These are phyloP conservation scores for Diadema setosum DNA, from an alignment of 35 echinoderm and acorn worm genomes.

Conservation along the genomic window DNA sequence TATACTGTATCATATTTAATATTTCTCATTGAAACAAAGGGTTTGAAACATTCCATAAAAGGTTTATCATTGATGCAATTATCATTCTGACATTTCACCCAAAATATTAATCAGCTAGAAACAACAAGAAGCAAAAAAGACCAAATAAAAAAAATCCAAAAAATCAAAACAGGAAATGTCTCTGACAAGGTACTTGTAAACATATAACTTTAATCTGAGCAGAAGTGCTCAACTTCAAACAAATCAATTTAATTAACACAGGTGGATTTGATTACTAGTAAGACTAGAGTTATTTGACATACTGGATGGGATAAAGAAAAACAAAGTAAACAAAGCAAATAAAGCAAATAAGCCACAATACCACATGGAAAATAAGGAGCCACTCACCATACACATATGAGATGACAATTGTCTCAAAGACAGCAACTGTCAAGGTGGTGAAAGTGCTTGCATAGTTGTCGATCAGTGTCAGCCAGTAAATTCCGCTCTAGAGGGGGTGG, in stretches of 20 bases:
- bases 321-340: neutral
- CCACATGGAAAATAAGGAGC: neutral
- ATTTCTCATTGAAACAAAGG: no score
- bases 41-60: no score
- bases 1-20: no score
- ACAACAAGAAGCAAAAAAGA: no score
- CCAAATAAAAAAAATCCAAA: no score
- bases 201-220: neutral
- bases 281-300: neutral
- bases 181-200: no score
- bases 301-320: neutral
- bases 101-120: no score
- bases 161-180: no score
- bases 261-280: no score
- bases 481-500: neutral
- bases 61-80: no score
- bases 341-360: no score
- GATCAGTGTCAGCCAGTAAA: neutral
- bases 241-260: neutral
- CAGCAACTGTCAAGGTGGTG: neutral
- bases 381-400: conserved; percentile 4
- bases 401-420: neutral
- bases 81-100: no score
- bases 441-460: neutral
- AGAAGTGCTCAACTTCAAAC: neutral